phyloP scores from a whole-genome alignment of 1,140 invertebrate genomes.

The Orussus abietinus region DNA sequence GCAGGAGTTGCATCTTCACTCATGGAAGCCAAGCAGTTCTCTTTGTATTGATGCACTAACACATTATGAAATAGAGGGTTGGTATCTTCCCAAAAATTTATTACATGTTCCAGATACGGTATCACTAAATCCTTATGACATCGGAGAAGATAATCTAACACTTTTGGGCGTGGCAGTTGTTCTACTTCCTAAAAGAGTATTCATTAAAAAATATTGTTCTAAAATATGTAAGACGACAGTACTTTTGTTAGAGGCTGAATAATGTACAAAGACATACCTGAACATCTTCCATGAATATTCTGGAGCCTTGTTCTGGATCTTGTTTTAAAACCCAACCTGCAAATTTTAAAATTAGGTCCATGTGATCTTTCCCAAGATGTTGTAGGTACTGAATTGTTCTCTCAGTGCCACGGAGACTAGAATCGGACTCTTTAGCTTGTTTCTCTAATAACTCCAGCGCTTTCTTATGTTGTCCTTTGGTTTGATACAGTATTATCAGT shows the following conservation, averaged over 20 bases:
- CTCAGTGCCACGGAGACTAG: slow-evolving; percentile 74
- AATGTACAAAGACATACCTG: slow-evolving; percentile 35
- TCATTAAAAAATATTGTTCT: background rate
- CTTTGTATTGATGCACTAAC: slow-evolving; percentile 80
- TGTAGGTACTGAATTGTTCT: slow-evolving; percentile 90
- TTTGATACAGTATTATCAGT: slow-evolving; percentile 93
- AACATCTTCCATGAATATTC: slow-evolving; percentile 92
- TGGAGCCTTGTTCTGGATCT: slow-evolving; percentile 84
- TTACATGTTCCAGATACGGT: slow-evolving; percentile 92
- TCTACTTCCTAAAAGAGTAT: slow-evolving; percentile 69
- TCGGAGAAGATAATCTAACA: slow-evolving; percentile 83
- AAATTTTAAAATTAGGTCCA: slow-evolving; percentile 92
- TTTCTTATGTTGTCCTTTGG: slow-evolving; percentile 86
- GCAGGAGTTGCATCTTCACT: slow-evolving; percentile 58
- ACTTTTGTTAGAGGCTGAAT: too few species aligned
- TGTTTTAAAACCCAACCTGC: slow-evolving; percentile 87
- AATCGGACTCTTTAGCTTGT: slow-evolving; percentile 73
- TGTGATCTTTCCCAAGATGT: slow-evolving; percentile 79
- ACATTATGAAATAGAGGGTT: slow-evolving; percentile 87
- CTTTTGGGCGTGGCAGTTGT: slow-evolving; percentile 78
- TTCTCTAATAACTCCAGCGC: slow-evolving; percentile 85
- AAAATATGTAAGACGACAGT: too few species aligned
- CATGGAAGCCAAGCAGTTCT: slow-evolving; percentile 59
- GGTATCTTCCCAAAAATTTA: slow-evolving; percentile 83
- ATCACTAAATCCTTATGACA: slow-evolving; percentile 79